These are phyloP conservation scores for Oplegnathus fasciatus DNA, from an alignment of 2,113 vertebrate genomes.

Conservation along the genomic window DNA sequence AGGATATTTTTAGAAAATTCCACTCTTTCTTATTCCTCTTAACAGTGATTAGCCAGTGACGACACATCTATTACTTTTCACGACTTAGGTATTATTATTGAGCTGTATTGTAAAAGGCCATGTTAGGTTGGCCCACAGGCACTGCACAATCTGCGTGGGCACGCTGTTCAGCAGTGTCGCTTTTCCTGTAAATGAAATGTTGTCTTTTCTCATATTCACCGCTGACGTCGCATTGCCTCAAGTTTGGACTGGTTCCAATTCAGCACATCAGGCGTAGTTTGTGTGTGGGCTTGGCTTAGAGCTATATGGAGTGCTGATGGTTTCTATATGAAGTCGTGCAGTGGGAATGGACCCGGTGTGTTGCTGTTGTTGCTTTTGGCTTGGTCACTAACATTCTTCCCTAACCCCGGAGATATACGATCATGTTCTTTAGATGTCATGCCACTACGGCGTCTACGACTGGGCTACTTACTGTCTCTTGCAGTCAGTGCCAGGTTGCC, in stretches of 20 bases:
- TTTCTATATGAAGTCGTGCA: constrained; percentile 38
- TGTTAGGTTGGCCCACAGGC: neutral
- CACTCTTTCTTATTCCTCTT: constrained; percentile 61
- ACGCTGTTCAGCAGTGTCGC: neutral
- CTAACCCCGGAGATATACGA: constrained; percentile 52
- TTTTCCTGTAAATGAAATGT: constrained; percentile 22
- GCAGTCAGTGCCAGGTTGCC: neutral
- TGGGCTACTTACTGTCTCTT: neutral
- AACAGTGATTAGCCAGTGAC: constrained; percentile 57
- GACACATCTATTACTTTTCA: constrained; percentile 38
- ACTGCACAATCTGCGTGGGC: neutral
- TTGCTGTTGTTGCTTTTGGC: constrained; percentile 58
- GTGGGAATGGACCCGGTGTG: constrained; percentile 35
- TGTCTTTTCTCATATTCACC: constrained; percentile 15
- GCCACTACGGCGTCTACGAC: constrained; percentile 31
- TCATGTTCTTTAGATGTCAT: constrained; percentile 51
- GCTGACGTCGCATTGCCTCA: neutral
- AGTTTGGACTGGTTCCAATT: constrained; percentile 24
- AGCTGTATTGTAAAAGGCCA: constrained; percentile 19
- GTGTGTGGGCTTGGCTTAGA: constrained; percentile 28
- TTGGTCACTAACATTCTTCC: constrained; percentile 53
- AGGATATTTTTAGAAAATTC: constrained; percentile 80
- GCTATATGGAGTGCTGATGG: neutral
- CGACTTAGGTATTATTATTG: neutral
- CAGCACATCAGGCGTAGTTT: neutral